phyloP scores from a whole-genome alignment of 2,797 vertebrate genomes.

The Cynodonichthys magdalenae region DNA sequence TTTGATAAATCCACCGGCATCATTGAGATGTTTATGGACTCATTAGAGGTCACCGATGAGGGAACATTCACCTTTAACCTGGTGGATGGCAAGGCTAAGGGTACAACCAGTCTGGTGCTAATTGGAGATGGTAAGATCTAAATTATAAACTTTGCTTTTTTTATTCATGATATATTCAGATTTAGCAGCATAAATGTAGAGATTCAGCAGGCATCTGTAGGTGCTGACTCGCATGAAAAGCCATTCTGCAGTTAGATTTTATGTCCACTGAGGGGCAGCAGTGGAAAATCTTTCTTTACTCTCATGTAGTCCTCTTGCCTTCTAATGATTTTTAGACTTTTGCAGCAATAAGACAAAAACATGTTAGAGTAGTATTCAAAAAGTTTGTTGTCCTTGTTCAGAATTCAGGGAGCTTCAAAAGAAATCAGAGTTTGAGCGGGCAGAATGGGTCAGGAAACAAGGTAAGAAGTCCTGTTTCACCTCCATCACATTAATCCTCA shows the following conservation, averaged over 20 bases:
- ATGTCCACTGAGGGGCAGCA: conserved; percentile 76
- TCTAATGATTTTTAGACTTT: conserved; percentile 3
- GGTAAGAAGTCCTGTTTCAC: conserved; percentile 74
- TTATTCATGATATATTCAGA: background rate
- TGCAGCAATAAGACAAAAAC: background rate
- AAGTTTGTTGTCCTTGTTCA: conserved; percentile 54
- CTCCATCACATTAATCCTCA: background rate
- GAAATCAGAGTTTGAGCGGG: conserved; percentile 94
- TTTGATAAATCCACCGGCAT: conserved; percentile 89
- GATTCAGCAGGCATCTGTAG: background rate
- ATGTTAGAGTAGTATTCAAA: background rate
- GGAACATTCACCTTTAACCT: conserved; percentile 96
- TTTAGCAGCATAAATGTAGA: background rate
- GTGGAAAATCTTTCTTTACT: conserved; percentile 44
- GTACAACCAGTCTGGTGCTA: conserved; percentile 93
- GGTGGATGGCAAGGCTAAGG: conserved; percentile 94
- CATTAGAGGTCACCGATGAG: conserved; percentile 91
- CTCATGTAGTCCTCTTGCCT: background rate
- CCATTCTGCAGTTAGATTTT: conserved; percentile 44
- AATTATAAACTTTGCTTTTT: too few species aligned
- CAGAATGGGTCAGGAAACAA: conserved; percentile 98
- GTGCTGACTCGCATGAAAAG: background rate
- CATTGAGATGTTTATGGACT: conserved; percentile 97
- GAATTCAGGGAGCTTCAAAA: conserved; percentile 94
- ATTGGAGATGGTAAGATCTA: conserved; percentile 89